A percentile compares a stretch with the other conserved stretches of the same genome.
Evolutionary conservation across 2,113 vertebrate species (phyloP).

Genomic region (Erpornis zantholeuca): DNA sequence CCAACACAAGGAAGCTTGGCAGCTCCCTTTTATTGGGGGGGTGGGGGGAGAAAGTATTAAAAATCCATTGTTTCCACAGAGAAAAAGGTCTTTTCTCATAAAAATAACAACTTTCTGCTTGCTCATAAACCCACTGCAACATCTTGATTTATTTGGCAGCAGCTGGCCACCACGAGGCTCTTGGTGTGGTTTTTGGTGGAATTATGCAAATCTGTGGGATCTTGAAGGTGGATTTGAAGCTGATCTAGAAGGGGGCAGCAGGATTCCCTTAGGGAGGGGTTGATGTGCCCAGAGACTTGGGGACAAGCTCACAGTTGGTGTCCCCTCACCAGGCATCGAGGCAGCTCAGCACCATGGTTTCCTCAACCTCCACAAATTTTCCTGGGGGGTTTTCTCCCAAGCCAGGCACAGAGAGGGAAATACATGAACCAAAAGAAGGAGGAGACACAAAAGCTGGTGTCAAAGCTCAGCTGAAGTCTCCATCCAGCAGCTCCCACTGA

Average conservation of each 20-base stretch:
- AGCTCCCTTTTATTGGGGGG: not conserved
- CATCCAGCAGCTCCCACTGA: not conserved
- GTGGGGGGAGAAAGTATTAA: not conserved
- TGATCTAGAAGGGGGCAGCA: not conserved
- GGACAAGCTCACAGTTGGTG: not conserved
- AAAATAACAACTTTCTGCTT: not conserved
- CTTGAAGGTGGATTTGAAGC: not conserved
- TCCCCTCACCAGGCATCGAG: not conserved
- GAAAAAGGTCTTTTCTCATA: not conserved
- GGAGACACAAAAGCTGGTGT: not conserved
- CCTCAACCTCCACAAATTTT: not conserved
- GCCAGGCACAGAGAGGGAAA: not conserved
- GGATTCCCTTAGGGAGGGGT: not conserved
- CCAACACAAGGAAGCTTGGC: not conserved
- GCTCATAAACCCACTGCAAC: not conserved
- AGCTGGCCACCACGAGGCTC: not conserved
- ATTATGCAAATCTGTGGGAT: not conserved
- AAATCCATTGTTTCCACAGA: not conserved
- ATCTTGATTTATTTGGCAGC: not conserved
- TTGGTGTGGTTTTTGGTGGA: not conserved
- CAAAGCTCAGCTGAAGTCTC: not conserved
- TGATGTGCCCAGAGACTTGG: not conserved
- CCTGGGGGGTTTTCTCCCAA: not conserved
- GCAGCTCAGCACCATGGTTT: fast-evolving
- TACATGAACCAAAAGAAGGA: not conserved